Base-by-base conservation (phyloP, 2,797 vertebrate genomes). In the Acanthurus leucopareius region DNA sequence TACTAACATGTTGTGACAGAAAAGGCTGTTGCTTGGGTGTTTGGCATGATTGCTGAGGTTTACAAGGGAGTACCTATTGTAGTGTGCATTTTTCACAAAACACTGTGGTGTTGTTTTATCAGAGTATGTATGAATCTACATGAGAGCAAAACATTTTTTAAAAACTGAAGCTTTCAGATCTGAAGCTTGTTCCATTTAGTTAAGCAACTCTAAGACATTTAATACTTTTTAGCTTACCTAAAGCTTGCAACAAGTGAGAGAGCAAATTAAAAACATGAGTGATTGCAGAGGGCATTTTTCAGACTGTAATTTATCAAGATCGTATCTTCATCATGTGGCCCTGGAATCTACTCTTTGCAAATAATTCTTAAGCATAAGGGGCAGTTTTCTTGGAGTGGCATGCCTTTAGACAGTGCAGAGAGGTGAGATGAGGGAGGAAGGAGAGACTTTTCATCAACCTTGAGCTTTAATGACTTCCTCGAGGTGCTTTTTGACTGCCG, bases 381-480 rank as follows among this genome's bases (percentile, higher is more conserved):
- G 17, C 3, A 19, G 25, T 54, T 42, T 40, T 47, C 14, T 66
- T 9, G 0, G 22, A 52, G 47, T 47, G 14, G 66, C 45, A 0
- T 66, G 35, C 42, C 75, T 35, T 72, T 40, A 68, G 63, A 78
- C 16, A 13, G 74, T n/a, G n/a, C 57, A 81, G 64, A 3, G 53
- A 72, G 69, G 6, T 32, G 54, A 76, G 73, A 57, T 8, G 47
- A 65, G n/a, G 32, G 68, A 77, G 87, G 76, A 82, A 61, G 75
- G 54, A 53, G 67, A 80, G 75, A 86, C 69, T 91, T 84, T 81
- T 92, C 90, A 87, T 88, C 90, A 69, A 25, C 86, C 78, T 89
- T 91, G 90, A 87, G 83, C 82, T 82, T 88, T 94, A 94, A 94
- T 93, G 85, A 95, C 89, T 94, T 96, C 93, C 90, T 94, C 85